Percentiles rank a stretch among this genome's conserved stretches.
Evolutionary conservation across 2,113 vertebrate species (phyloP).

Genomic region (Miniopterus natalensis): DNA sequence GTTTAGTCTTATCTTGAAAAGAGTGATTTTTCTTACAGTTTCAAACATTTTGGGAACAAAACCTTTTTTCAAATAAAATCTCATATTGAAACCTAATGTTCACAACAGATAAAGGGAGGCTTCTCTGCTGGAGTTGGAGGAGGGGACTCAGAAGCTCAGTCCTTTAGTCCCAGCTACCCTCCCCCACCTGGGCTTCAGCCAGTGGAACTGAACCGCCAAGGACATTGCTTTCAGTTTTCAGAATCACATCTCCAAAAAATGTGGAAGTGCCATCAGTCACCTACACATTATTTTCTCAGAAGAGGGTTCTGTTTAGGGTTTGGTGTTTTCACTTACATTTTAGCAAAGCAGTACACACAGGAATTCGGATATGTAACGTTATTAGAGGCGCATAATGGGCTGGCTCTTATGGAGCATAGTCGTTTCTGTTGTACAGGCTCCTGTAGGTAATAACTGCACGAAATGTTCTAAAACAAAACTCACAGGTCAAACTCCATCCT

Average conservation of each 20-base stretch:
- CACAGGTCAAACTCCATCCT: constrained; percentile 58
- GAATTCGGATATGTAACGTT: constrained; percentile 75
- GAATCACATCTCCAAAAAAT: constrained; percentile 6
- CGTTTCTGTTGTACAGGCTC: not conserved
- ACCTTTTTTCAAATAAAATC: not conserved
- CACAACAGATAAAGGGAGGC: not conserved
- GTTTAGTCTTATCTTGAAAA: not conserved
- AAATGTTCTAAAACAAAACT: constrained; percentile 69
- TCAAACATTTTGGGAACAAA: constrained; percentile 42
- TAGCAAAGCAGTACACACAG: constrained; percentile 77
- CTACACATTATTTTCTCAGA: not conserved
- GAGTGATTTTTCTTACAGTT: not conserved
- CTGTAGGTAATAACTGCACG: constrained; percentile 50
- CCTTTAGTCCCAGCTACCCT: not conserved
- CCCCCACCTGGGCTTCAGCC: not conserved
- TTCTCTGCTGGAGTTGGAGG: not conserved
- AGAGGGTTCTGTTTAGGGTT: not conserved
- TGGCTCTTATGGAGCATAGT: constrained; percentile 69
- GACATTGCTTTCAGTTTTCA: not conserved
- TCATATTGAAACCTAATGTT: not conserved
- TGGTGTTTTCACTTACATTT: constrained; percentile 74
- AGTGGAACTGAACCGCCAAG: not conserved
- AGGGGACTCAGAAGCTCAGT: not conserved
- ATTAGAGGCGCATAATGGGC: constrained; percentile 75
- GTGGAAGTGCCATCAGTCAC: not conserved